Evolutionary conservation across 2,888 invertebrate genomes (phyloP).

Genomic region (Rhingia rostrata): DNA sequence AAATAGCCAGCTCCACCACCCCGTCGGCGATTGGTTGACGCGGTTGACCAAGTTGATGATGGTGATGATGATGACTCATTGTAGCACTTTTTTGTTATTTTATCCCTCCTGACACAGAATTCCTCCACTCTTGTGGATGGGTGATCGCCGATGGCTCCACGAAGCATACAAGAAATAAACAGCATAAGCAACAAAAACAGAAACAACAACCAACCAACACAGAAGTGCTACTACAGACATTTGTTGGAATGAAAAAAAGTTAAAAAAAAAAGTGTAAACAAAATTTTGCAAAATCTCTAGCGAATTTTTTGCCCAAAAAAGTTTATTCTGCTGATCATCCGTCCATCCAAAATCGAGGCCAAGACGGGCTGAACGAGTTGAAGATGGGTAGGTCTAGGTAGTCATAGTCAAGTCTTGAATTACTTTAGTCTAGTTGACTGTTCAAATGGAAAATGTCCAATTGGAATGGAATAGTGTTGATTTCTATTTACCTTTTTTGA

Average conservation of each 20-base stretch:
- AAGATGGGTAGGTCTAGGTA: neutral
- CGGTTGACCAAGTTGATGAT: constrained; percentile 3
- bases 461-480: constrained; percentile 3
- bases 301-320: constrained; percentile 21
- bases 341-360: neutral
- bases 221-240: constrained; percentile 11
- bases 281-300: constrained; percentile 51
- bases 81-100: constrained; percentile 30
- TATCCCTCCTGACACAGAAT: constrained; percentile 55
- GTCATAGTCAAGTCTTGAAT: neutral
- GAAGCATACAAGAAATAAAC: constrained; percentile 33
- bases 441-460: constrained; percentile 22
- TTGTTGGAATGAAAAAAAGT: constrained; percentile 19
- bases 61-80: constrained; percentile 64
- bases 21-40: constrained; percentile 10
- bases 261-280: constrained; percentile 54
- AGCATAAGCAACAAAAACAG: constrained; percentile 33
- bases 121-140: constrained; percentile 12
- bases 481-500: constrained; percentile 55
- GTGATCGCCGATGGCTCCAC: constrained; percentile 30
- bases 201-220: neutral
- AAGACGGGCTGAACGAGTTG: neutral
- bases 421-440: neutral
- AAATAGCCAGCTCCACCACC: constrained; percentile 25
- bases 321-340: constrained; percentile 27